Conservation (phyloP, 2,113 vertebrate genomes). For the Onychorhynchus coronatus region DNA sequence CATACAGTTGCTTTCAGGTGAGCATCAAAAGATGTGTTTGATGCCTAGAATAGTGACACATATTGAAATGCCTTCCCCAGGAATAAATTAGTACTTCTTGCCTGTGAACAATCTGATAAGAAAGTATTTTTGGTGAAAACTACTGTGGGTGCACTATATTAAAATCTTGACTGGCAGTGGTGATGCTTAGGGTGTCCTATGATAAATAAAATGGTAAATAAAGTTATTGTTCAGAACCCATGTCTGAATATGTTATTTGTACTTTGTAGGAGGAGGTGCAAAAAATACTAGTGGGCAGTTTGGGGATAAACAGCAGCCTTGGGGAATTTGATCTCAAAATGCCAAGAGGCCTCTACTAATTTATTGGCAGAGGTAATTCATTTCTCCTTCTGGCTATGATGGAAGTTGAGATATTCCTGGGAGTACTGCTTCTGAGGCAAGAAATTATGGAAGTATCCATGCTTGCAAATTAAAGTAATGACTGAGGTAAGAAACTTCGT, state of each 20-base stretch:
- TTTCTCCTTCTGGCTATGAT: neutral
- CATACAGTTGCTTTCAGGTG: neutral
- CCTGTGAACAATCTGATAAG: neutral
- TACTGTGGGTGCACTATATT: neutral
- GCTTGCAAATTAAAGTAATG: neutral
- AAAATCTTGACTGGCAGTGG: neutral
- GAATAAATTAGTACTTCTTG: neutral
- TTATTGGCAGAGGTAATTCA: neutral
- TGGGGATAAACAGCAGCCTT: neutral
- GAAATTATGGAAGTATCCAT: neutral
- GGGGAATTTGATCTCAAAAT: neutral
- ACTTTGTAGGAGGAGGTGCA: neutral
- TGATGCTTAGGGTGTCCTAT: neutral
- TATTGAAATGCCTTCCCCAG: neutral
- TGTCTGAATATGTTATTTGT: neutral
- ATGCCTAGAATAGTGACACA: neutral
- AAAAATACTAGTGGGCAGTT: neutral
- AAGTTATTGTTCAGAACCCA: neutral
- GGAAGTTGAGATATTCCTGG: neutral
- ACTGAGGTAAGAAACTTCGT: neutral
- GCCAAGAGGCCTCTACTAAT: neutral
- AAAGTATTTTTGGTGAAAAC: neutral
- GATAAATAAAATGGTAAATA: neutral
- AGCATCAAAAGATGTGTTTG: neutral
- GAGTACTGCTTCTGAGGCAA: neutral